These are phyloP conservation scores for Actinopyga echinites DNA, from an alignment of 53 echinoderm and acorn worm species.

Conservation along the genomic window DNA sequence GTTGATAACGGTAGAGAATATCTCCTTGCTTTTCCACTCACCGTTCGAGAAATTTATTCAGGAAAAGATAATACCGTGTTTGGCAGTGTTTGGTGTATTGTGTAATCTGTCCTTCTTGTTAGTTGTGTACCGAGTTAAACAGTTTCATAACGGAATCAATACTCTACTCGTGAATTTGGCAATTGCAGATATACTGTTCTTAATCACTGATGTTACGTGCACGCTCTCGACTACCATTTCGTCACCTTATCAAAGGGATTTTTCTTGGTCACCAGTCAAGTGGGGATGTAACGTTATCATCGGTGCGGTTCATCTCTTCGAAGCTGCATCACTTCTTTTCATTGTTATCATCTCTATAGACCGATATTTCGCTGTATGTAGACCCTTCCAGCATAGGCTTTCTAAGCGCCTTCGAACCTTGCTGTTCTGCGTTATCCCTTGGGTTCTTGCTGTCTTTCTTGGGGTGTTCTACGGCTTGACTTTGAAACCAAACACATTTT, in stretches of 20 bases:
- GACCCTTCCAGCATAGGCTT: constrained; percentile 14
- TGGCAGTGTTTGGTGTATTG: constrained; percentile 9
- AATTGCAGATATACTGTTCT: constrained; percentile 15
- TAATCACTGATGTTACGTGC: constrained; percentile 15
- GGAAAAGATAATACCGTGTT: background rate
- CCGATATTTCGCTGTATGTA: constrained; percentile 34
- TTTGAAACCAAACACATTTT: background rate
- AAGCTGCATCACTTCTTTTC: constrained; percentile 21
- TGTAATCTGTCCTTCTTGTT: constrained; percentile 9
- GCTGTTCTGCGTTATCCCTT: constrained; percentile 17
- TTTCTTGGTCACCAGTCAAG: background rate
- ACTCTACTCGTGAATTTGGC: constrained; percentile 16
- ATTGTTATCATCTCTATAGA: constrained; percentile 25
- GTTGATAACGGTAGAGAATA: background rate
- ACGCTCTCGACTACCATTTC: background rate
- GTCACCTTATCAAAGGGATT: constrained; percentile 17
- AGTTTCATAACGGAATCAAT: constrained; percentile 27
- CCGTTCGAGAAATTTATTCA: background rate
- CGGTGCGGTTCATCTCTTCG: constrained; percentile 20
- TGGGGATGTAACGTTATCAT: background rate
- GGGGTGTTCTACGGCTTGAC: background rate
- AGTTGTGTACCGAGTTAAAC: constrained; percentile 7
- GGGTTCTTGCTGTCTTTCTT: background rate
- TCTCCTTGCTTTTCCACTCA: background rate
- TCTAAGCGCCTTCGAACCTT: constrained; percentile 8